Evolutionary conservation across 1,140 invertebrate species (phyloP), one percentile per base, ranked within the genome.

Genomic region (Microplitis mediator): DNA sequence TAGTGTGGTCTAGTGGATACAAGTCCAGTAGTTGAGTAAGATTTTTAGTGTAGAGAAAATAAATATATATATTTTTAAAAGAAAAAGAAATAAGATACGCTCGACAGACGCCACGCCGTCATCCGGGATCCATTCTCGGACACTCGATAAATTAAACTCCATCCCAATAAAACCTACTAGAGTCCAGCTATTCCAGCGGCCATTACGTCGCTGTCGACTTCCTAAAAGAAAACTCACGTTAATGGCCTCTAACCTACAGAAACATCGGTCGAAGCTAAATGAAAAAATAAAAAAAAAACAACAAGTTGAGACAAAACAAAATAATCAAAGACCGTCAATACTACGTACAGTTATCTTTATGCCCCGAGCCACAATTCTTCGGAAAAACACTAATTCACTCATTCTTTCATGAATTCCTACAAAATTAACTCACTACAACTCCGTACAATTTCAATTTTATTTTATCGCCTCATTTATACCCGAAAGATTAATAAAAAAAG

Each of bases 141-240:
- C 62, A 64, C 62, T 64, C 62, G 39, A 64, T 64, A 64, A 64
- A 64, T 64, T 64, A 36, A 64, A 64, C 62, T 64, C 62, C 36
- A 35, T 50, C 35, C 8, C 16, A 64, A 50, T 45, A 64, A 64
- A 64, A 64, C 36, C 62, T 50, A 50, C 13, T 16, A n/a, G 45
- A 9, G 34, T 31, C 9, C 23, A 23, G 23, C 32, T 31, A 50
- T 50, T 50, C 62, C 35, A 23, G 0, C 62, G 11, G 45, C 39
- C 62, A 64, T 64, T 64, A 64, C 34, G 23, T 64, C 36, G 35
- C 34, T 31, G 14, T 36, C 13, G n/a, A 50, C 36, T 50, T 50
- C 35, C 39, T 64, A 23, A 64, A 62, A 31, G 34, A 62, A 62
- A 62, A 16, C 52, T 56, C n/a, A 11, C 5, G 35, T 34, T 62